Evolutionary conservation across 2,113 vertebrate genomes (phyloP), one percentile per base, ranked within the genome.

Genomic region (Telmatochromis sp.): DNA sequence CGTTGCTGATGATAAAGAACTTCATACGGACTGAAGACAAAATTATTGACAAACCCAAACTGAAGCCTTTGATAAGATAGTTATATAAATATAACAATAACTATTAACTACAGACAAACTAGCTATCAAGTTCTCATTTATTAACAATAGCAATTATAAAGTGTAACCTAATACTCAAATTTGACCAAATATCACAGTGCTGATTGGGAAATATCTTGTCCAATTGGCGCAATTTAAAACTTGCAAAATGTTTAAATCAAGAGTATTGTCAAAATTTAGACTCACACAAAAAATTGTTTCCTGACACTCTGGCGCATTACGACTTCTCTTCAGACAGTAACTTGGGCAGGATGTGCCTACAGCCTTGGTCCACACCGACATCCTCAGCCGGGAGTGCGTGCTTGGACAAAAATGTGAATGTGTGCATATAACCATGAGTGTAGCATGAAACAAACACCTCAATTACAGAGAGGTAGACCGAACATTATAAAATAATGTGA

Each of bases 251-350:
- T 26, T 73, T 73, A 42, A 11, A 0, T 45, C 2, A 45, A 45
- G 9, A 73, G 21, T 28, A 28, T 17, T 17, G 40, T 47, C 21
- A 45, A 75, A 75, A 5, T 2, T 47, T 47, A 75, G 0, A 47
- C 9, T 26, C 8, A 73, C 6, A 47, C 40, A 73, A 73, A 45
- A 51, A 73, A 53, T 26, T 55, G 73, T 33, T 54, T 89, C 35
- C 83, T 81, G 13, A 89, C 68, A 70, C 28, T 23, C 0, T 14
- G 57, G 9, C 37, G 4, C 23, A 21, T 4, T 40, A 45, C 7
- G 26, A 58, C 85, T 58, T 58, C 55, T 68, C 85, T 28, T 87
- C 28, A 37, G 40, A 80, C 21, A 40, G 47, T 51, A 51, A 91
- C 63, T 65, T 82, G 42, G 47, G 28, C 51, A 12, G 37, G 13